These are phyloP conservation scores for Sebastes oblongus DNA, from an alignment of 2,797 vertebrate species.

Conservation along the genomic window DNA sequence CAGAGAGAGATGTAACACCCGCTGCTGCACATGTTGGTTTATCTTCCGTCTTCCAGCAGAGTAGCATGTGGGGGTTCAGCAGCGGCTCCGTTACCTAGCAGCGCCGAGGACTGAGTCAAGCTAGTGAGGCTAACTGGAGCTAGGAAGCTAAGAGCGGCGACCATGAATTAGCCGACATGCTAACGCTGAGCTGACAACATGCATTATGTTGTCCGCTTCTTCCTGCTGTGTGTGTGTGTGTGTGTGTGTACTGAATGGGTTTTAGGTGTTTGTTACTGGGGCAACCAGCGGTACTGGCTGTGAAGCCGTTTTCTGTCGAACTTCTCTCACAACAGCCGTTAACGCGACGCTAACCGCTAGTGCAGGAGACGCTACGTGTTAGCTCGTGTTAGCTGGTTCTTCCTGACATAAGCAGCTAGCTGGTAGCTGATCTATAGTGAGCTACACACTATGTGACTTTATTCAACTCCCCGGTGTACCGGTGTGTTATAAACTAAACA, in stretches of 20 bases:
- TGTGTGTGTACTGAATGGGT: not conserved
- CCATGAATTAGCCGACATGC: slow-evolving; percentile 71
- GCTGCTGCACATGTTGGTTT: not conserved
- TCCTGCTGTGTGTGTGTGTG: not conserved
- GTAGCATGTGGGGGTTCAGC: not conserved
- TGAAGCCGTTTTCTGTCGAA: not conserved
- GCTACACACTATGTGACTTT: not conserved
- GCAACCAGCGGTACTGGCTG: too few species aligned
- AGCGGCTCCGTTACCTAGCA: slow-evolving; percentile 9
- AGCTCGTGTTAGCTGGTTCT: slow-evolving; percentile 38
- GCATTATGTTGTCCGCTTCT: not conserved
- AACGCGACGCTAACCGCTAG: slow-evolving; percentile 48
- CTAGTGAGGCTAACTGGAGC: slow-evolving; percentile 35
- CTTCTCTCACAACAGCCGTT: slow-evolving; percentile 38
- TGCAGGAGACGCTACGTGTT: slow-evolving; percentile 13
- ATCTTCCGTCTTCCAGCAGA: not conserved
- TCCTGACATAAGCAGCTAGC: slow-evolving; percentile 16
- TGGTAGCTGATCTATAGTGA: not conserved
- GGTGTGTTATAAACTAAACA: not conserved
- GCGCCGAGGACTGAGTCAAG: slow-evolving; percentile 46
- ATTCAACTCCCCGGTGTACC: not conserved
- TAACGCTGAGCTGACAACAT: slow-evolving; percentile 42
- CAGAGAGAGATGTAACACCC: not conserved
- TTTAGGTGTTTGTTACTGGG: not conserved
- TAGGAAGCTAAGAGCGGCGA: slow-evolving; percentile 55